Evolutionary conservation across 2,888 invertebrate species (phyloP).

Genomic region (Dexiosoma caninum): DNA sequence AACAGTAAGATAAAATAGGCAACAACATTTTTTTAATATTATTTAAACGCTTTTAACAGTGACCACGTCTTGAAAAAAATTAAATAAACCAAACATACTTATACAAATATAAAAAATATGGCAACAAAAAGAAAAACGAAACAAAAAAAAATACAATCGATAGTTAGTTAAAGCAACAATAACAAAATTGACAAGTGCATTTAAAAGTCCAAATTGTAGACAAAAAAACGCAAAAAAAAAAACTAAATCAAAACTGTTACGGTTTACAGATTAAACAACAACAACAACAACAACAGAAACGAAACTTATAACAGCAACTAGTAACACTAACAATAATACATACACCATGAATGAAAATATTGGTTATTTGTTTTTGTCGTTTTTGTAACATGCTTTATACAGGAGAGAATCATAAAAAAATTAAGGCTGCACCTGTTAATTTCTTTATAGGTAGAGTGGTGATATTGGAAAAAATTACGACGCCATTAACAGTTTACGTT

Average conservation of each 20-base stretch:
- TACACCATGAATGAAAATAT: conserved; percentile 6
- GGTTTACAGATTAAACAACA: conserved; percentile 36
- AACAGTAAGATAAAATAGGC: neutral
- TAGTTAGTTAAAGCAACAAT: neutral
- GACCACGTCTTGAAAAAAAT: conserved; percentile 8
- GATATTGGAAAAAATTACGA: conserved; percentile 3
- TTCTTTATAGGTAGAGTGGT: conserved; percentile 31
- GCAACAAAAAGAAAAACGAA: too few species aligned
- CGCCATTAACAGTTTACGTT: conserved; percentile 36
- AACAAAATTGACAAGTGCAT: conserved; percentile 43
- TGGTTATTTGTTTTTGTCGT: conserved; percentile 10
- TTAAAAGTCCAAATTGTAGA: neutral
- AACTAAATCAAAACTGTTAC: conserved; percentile 54
- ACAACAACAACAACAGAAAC: conserved; percentile 2
- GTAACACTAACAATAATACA: conserved; percentile 1
- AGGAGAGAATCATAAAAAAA: conserved; percentile 30
- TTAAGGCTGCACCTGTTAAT: conserved; percentile 56
- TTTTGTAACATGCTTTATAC: conserved; percentile 8
- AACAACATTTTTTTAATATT: conserved; percentile 11
- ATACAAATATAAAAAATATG: conserved; percentile 34
- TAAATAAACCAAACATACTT: neutral
- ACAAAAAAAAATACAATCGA: conserved; percentile 6
- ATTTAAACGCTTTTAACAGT: conserved; percentile 15
- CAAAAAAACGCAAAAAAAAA: conserved; percentile 3
- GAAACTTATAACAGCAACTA: neutral